phyloP scores from a whole-genome alignment of 2,113 vertebrate species.

The Cebidichthys violaceus region DNA sequence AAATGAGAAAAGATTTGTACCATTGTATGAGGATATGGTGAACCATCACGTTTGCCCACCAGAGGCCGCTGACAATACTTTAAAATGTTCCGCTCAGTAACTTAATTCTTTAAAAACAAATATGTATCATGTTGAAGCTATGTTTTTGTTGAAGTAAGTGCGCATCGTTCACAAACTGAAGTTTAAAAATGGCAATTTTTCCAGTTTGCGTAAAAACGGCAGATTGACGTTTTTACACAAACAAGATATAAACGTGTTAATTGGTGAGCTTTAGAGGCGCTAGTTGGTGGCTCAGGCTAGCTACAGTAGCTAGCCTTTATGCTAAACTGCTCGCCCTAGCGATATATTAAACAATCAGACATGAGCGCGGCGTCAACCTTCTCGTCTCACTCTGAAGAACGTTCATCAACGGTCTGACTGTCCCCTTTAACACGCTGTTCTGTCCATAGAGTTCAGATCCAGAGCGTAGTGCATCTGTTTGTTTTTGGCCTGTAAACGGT shows the following conservation, averaged over 20 bases:
- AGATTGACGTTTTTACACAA: neutral
- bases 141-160: too few species aligned
- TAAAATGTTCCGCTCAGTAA: too few species aligned
- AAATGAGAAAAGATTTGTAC: too few species aligned
- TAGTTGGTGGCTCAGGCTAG: neutral
- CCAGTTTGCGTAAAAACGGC: too few species aligned
- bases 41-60: too few species aligned
- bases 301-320: too few species aligned
- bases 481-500: conserved; percentile 15
- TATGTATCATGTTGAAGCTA: too few species aligned
- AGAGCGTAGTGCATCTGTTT: too few species aligned
- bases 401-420: neutral
- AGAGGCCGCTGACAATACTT: too few species aligned
- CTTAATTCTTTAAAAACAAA: too few species aligned
- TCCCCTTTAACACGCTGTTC: neutral
- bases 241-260: too few species aligned
- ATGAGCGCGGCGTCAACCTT: neutral
- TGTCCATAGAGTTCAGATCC: neutral
- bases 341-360: neutral
- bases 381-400: neutral
- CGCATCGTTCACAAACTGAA: neutral
- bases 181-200: neutral
- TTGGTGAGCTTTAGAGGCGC: neutral
- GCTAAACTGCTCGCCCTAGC: neutral
- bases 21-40: too few species aligned